A percentile compares a stretch with the other conserved stretches of the same genome.
Conservation (phyloP, 2,888 invertebrate genomes). For the Stenodera caucasica region DNA sequence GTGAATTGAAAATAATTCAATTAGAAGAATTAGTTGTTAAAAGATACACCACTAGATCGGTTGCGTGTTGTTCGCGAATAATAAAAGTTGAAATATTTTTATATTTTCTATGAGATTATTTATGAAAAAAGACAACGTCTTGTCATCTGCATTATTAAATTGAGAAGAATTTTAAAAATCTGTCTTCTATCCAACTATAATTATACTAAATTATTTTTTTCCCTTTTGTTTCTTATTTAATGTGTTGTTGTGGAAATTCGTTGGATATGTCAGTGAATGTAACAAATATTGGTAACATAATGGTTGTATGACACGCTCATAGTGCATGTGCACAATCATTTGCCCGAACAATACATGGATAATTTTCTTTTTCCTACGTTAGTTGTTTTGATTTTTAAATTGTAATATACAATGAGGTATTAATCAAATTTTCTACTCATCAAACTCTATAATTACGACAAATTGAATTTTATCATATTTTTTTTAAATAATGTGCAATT, state of each 20-base stretch:
- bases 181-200: background rate
- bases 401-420: background rate
- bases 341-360: constrained; percentile 23
- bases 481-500: no score
- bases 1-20: no score
- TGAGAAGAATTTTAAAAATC: background rate
- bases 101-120: no score
- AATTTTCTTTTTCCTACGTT: constrained; percentile 19
- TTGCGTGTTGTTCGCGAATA: no score
- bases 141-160: background rate
- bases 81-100: no score
- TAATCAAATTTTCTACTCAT: background rate
- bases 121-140: background rate
- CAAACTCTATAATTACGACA: background rate
- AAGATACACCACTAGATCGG: no score
- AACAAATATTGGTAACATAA: constrained; percentile 25
- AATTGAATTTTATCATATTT: no score
- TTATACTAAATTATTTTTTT: background rate
- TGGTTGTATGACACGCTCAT: constrained; percentile 23
- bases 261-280: constrained; percentile 18
- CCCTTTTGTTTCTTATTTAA: constrained; percentile 7
- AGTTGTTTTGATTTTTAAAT: constrained; percentile 13
- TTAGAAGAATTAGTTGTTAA: no score
- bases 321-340: constrained; percentile 29
- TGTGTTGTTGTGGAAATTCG: constrained; percentile 18